Evolutionary conservation across 2,113 vertebrate genomes (phyloP), one percentile per base, ranked within the genome.

Genomic region (Larimichthys polyactis): DNA sequence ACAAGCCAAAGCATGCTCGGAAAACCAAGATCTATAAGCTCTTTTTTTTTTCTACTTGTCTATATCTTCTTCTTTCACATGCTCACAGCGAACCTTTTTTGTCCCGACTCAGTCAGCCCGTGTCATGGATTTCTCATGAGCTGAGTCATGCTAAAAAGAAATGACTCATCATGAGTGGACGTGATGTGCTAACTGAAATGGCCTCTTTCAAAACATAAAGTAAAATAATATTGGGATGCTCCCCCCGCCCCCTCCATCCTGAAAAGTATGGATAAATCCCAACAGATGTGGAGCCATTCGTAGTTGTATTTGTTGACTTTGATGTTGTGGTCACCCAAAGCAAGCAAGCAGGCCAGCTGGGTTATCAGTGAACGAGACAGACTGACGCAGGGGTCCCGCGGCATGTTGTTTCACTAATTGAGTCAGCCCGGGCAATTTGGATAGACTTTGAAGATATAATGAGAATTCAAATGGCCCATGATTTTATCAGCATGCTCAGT

Each of bases 321-420:
- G 78, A 86, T 24, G 79, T 83, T 90, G 87, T 71, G 89, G 84
- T 91, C 82, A 87, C 49, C 91, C 88, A 90, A 86, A 89, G 73
- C 80, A 90, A 92, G 87, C 87, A 82, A 11, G 11, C 2, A 16
- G 79, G 92, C 79, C 90, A 46, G 59, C 40, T 3, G 72, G 93
- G 94, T 96, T 94, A 95, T 95, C 94, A 68, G 71, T 71, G 69
- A 90, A 90, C 69, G 87, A 92, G 94, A 92, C 95, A 88, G 89
- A 73, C 92, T 92, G 94, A 90, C 93, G 92, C 90, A 84, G 77
- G 36, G 65, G 46, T 87, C 70, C 66, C 57, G 60, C 46, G 11
- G 68, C 76, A 59, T 83, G 84, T 83, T 87, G 69, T 88, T 65
- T 24, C 67, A 22, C 84, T 93, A 91, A 91, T 89, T 91, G 83